Conservation (phyloP, 2,797 vertebrate species). For the Fistularia commersonii region DNA sequence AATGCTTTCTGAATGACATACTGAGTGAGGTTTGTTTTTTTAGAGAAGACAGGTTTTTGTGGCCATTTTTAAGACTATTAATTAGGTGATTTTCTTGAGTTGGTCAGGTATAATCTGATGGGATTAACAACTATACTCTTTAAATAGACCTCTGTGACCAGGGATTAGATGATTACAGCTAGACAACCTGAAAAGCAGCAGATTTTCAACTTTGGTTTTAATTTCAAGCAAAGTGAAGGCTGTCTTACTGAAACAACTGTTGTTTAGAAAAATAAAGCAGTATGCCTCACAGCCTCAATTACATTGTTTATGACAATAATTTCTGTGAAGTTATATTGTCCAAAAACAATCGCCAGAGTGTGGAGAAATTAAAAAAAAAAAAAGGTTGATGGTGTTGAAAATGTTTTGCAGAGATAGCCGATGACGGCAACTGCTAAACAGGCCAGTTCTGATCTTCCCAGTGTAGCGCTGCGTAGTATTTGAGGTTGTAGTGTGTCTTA, state of each 20-base stretch:
- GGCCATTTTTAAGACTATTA: conserved; percentile 45
- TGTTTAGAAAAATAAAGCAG: too few relatives aligned
- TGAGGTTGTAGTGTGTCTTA: too few relatives aligned
- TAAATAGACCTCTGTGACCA: conserved; percentile 63
- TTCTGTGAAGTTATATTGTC: too few relatives aligned
- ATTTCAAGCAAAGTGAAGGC: not conserved
- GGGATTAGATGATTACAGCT: conserved; percentile 64
- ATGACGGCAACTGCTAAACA: too few relatives aligned
- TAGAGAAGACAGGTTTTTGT: conserved; percentile 26
- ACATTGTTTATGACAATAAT: too few relatives aligned
- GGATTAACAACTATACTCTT: conserved; percentile 58
- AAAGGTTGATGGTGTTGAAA: too few relatives aligned
- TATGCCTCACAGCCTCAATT: too few relatives aligned
- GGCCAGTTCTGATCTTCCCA: too few relatives aligned
- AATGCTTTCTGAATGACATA: not conserved
- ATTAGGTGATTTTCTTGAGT: conserved; percentile 54
- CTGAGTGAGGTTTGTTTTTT: conserved; percentile 10
- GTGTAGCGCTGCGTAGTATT: too few relatives aligned
- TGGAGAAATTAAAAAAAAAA: too few relatives aligned
- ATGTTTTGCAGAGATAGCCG: too few relatives aligned
- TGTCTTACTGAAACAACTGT: not conserved
- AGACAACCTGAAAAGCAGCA: conserved; percentile 33
- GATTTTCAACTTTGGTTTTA: conserved; percentile 38
- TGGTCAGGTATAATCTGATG: conserved; percentile 66
- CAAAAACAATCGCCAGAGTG: too few relatives aligned